Conservation (phyloP, 2,888 invertebrate genomes). For the Eupithecia tripunctaria region DNA sequence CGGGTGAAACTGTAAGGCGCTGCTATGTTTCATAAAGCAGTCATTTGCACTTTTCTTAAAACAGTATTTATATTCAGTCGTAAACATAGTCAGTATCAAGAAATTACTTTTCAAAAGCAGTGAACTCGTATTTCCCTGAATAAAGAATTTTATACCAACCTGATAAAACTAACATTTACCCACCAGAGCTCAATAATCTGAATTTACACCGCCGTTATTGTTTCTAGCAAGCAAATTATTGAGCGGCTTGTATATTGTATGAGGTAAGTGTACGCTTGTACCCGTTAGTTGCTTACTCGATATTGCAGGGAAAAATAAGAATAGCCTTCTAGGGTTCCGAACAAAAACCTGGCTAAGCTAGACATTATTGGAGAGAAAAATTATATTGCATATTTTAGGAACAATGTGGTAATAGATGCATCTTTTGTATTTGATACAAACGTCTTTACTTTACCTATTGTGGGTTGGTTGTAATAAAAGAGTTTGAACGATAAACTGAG, state of each 20-base stretch:
- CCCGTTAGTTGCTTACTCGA: conserved; percentile 21
- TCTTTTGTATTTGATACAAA: no score
- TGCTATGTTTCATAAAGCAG: not conserved
- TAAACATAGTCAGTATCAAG: not conserved
- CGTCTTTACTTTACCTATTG: no score
- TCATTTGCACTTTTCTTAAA: not conserved
- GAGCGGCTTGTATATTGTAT: conserved; percentile 34
- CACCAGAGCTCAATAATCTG: conserved; percentile 27
- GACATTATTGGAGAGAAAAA: not conserved
- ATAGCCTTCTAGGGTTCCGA: conserved; percentile 13
- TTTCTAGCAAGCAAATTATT: conserved; percentile 31
- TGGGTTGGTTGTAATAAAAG: no score
- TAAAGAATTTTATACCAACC: conserved; percentile 13
- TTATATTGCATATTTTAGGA: not conserved
- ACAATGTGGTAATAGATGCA: not conserved
- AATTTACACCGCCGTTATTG: conserved; percentile 24
- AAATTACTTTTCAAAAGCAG: not conserved
- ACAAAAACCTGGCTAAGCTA: not conserved
- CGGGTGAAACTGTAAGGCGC: no score
- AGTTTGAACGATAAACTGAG: no score
- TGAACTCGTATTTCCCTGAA: not conserved
- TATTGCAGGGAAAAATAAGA: conserved; percentile 21
- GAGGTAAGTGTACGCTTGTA: conserved; percentile 21
- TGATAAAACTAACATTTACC: conserved; percentile 19
- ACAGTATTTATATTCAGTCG: not conserved